Conservation (phyloP, 2,888 invertebrate genomes). For the Drosophila macrospina region DNA sequence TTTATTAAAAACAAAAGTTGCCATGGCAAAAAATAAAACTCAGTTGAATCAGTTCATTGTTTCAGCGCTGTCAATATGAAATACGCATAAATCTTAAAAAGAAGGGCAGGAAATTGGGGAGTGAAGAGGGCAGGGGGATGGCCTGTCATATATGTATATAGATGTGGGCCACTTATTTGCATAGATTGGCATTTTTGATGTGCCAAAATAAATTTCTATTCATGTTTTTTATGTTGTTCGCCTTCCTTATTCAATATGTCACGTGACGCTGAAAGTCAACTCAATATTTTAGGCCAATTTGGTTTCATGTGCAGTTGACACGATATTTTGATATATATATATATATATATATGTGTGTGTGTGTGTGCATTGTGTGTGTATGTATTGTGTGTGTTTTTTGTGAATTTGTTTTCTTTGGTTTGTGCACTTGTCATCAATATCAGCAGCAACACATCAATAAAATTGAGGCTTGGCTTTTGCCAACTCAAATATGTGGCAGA, state of each 20-base stretch:
- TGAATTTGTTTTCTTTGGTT: conserved; percentile 28
- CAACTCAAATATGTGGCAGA: conserved; percentile 5
- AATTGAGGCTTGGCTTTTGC: conserved; percentile 48
- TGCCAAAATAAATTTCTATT: conserved; percentile 57
- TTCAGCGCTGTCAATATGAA: conserved; percentile 73
- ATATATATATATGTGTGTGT: not conserved
- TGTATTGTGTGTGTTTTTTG: conserved; percentile 4
- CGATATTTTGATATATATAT: conserved; percentile 37
- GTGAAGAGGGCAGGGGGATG: not conserved
- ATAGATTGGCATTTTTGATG: conserved; percentile 73
- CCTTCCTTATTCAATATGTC: conserved; percentile 53
- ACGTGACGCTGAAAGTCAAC: conserved; percentile 69
- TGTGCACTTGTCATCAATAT: conserved; percentile 59
- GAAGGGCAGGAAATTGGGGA: conserved; percentile 12
- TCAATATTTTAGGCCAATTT: conserved; percentile 52
- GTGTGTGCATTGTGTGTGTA: conserved; percentile 15
- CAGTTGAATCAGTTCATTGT: conserved; percentile 70
- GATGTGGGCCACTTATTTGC: conserved; percentile 75
- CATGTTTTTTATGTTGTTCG: conserved; percentile 25
- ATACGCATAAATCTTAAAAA: conserved; percentile 64
- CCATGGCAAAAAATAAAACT: conserved; percentile 43
- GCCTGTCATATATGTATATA: conserved; percentile 26
- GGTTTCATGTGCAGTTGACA: conserved; percentile 66
- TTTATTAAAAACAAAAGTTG: conserved; percentile 63
- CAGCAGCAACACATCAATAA: conserved; percentile 63